Evolutionary conservation across 2,113 vertebrate species (phyloP).

Genomic region (Festucalex cinctus): DNA sequence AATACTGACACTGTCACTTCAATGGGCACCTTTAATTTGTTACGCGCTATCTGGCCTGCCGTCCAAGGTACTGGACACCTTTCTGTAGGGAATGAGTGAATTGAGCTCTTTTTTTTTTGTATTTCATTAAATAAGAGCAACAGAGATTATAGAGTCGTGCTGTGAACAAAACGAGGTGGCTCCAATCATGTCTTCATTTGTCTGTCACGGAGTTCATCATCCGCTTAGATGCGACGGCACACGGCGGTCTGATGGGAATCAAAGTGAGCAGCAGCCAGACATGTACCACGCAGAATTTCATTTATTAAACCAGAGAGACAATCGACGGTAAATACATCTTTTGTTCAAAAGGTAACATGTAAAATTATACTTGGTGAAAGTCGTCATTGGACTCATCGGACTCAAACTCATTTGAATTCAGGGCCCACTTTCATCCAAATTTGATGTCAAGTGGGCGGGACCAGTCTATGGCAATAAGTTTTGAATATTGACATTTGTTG

Average conservation of each 20-base stretch:
- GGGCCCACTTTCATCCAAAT: no score
- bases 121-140: constrained; percentile 58
- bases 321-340: neutral
- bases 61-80: constrained; percentile 28
- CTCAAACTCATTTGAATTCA: no score
- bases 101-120: constrained; percentile 46
- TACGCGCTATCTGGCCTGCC: constrained; percentile 48
- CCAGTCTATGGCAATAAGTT: no score
- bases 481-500: no score
- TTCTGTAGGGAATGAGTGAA: constrained; percentile 49
- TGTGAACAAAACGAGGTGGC: constrained; percentile 29
- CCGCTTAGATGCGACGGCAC: constrained; percentile 22
- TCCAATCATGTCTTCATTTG: constrained; percentile 43
- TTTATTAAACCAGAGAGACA: neutral
- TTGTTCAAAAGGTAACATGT: neutral
- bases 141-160: constrained; percentile 27
- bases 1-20: constrained; percentile 31
- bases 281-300: constrained; percentile 1
- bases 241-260: constrained; percentile 14
- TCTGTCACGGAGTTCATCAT: constrained; percentile 34
- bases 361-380: neutral
- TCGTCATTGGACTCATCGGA: neutral
- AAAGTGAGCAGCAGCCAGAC: constrained; percentile 17
- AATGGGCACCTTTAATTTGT: constrained; percentile 51
- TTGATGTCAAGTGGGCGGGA: no score